Evolutionary conservation across 2,113 vertebrate genomes (phyloP), one percentile per base, ranked within the genome.

Genomic region (Pholis gunnellus): DNA sequence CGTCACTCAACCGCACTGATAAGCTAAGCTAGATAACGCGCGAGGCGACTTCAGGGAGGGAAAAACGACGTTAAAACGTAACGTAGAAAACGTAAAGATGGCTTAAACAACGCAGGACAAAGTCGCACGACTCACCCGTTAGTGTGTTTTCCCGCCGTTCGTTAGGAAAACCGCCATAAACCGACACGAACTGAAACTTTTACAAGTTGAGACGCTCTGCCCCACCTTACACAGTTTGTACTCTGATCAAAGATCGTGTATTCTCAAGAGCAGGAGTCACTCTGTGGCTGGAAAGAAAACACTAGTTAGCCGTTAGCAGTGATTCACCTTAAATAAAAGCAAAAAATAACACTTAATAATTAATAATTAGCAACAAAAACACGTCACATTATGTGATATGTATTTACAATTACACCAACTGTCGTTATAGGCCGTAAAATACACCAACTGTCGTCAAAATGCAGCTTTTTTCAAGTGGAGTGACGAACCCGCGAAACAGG

Each of bases 141-240:
- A 15, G 64, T 34, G 70, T 46, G 46, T 79, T 75, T 38, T 4
- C 11, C 17, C 0, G 25, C 1, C 2, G 42, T 6, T 31, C 27
- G 25, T 64, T 0, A 27, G 42, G 1, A 44, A 81, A 83, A 38
- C 50, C 67, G 63, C 81, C 85, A 84, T 78, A 60, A 18, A 83
- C 68, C 65, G 72, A 65, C 75, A 59, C 38, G 42, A 57, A 18
- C 2, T 18, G n/a, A 88, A 22, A 88, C 82, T 88, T 90, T 83
- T 31, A 66, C 60, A 74, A 89, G 76, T 91, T 88, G 40, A 70
- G 63, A 64, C 48, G 63, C 50, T n/a, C 75, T 38, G 91, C 90
- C 89, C 81, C 88, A 90, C 89, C 90, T 57, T 57, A 25, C 56
- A 25, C 56, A 25, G 46, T 87, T 75, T 68, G 77, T 69, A 89